These are phyloP conservation scores for Chloebia gouldiae DNA, from an alignment of 2,113 vertebrate genomes.

Conservation along the genomic window DNA sequence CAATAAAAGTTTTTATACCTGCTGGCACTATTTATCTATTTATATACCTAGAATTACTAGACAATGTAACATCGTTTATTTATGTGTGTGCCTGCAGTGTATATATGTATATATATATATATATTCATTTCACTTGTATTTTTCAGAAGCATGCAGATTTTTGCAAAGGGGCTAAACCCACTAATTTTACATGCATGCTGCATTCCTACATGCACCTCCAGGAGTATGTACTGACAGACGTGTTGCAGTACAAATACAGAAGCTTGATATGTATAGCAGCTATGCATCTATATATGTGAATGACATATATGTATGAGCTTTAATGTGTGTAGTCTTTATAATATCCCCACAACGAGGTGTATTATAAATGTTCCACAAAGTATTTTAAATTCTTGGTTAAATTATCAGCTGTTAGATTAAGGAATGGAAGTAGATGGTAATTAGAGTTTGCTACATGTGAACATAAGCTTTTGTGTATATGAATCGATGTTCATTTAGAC, in stretches of 20 bases:
- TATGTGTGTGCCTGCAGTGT: too few species aligned
- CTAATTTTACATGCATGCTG: neutral
- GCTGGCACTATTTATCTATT: conserved; percentile 42
- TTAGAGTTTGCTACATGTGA: neutral
- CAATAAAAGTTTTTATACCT: conserved; percentile 63
- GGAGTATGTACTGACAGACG: neutral
- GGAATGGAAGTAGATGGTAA: neutral
- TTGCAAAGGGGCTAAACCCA: neutral
- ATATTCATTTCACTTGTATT: neutral
- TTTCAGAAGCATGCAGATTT: neutral
- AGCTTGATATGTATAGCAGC: neutral
- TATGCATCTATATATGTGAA: neutral
- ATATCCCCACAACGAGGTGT: neutral
- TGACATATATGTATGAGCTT: neutral
- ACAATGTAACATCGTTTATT: neutral
- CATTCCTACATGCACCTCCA: neutral
- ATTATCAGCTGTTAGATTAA: neutral
- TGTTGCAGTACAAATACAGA: neutral
- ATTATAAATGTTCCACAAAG: neutral
- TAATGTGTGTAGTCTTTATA: neutral
- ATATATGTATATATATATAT: neutral
- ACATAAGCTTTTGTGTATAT: neutral
- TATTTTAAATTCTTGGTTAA: neutral
- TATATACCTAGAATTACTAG: neutral
- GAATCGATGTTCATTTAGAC: conserved; percentile 7